Percentiles rank a stretch among this genome's conserved stretches.
phyloP scores from a whole-genome alignment of 2,888 invertebrate genomes.

The Adela reaumurella region DNA sequence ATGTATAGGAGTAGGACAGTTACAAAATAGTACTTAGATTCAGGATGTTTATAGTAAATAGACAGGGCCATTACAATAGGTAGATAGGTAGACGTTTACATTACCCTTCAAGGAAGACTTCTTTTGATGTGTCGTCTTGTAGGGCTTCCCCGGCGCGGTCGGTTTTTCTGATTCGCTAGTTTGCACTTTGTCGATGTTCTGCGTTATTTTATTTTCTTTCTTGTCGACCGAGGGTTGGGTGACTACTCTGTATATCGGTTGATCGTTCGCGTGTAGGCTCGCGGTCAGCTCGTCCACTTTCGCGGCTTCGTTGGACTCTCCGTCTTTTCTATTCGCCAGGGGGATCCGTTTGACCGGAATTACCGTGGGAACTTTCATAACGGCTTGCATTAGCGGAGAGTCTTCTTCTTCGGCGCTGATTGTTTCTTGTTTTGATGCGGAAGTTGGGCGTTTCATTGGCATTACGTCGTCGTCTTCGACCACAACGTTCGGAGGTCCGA shows the following conservation, averaged over 20 bases:
- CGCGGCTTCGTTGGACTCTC: constrained; percentile 34
- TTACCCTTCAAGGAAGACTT: constrained; percentile 46
- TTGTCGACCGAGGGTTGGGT: constrained; percentile 43
- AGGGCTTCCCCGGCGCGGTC: constrained; percentile 21
- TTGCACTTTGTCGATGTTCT: constrained; percentile 26
- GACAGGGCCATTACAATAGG: no score
- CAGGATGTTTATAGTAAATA: no score
- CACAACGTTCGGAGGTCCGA: constrained; percentile 21
- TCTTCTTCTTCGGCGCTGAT: constrained; percentile 34
- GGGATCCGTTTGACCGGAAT: constrained; percentile 33
- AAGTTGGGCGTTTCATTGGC: constrained; percentile 35
- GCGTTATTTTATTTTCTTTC: constrained; percentile 37
- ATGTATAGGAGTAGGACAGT: no score
- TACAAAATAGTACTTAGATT: no score
- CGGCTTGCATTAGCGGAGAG: constrained; percentile 41
- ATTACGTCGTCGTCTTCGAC: constrained; percentile 24
- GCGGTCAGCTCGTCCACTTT: constrained; percentile 42
- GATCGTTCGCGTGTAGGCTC: constrained; percentile 44
- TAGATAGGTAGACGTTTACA: no score
- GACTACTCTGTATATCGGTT: constrained; percentile 46
- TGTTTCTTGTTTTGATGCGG: constrained; percentile 35
- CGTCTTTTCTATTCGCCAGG: constrained; percentile 35
- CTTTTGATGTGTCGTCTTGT: constrained; percentile 41
- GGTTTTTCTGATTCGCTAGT: constrained; percentile 7
- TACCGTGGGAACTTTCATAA: constrained; percentile 35